Evolutionary conservation across 2,797 vertebrate species (phyloP).

Genomic region (Furcifer pardalis): DNA sequence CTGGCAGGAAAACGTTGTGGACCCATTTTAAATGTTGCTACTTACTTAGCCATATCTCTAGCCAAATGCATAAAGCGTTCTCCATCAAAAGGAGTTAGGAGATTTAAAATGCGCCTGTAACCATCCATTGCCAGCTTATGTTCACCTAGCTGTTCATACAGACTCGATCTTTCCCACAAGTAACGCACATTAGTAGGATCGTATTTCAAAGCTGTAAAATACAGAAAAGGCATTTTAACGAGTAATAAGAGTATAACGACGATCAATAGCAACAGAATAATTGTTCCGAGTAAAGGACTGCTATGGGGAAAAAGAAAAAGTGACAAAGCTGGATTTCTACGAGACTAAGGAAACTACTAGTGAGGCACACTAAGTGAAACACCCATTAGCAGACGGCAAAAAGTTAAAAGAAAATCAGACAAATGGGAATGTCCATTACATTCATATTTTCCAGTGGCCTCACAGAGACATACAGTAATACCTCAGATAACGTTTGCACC

Average conservation of each 20-base stretch:
- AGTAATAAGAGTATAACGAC: neutral
- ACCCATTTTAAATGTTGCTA: neutral
- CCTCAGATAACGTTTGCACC: too few relatives aligned
- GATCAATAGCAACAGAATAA: neutral
- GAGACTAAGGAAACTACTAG: neutral
- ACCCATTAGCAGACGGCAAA: neutral
- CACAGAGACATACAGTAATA: neutral
- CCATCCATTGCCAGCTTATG: slow-evolving; percentile 97
- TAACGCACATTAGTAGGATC: slow-evolving; percentile 93
- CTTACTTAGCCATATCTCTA: slow-evolving; percentile 96
- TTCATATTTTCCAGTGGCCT: neutral
- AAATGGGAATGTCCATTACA: neutral
- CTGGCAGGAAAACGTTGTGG: too few relatives aligned
- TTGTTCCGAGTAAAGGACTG: neutral
- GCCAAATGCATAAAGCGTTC: slow-evolving; percentile 97
- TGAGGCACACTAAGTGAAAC: neutral
- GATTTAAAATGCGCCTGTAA: slow-evolving; percentile 90
- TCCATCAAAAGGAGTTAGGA: slow-evolving; percentile 91
- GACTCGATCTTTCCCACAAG: slow-evolving; percentile 93
- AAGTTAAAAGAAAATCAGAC: neutral
- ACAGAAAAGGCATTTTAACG: neutral
- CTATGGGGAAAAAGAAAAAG: neutral
- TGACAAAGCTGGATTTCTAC: neutral
- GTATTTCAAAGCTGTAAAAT: slow-evolving; percentile 88
- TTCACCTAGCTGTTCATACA: slow-evolving; percentile 93